A percentile compares a stretch with the other conserved stretches of the same genome.
These are phyloP conservation scores for Callinectes sapidus DNA, from an alignment of 2,888 invertebrate genomes.

Conservation along the genomic window DNA sequence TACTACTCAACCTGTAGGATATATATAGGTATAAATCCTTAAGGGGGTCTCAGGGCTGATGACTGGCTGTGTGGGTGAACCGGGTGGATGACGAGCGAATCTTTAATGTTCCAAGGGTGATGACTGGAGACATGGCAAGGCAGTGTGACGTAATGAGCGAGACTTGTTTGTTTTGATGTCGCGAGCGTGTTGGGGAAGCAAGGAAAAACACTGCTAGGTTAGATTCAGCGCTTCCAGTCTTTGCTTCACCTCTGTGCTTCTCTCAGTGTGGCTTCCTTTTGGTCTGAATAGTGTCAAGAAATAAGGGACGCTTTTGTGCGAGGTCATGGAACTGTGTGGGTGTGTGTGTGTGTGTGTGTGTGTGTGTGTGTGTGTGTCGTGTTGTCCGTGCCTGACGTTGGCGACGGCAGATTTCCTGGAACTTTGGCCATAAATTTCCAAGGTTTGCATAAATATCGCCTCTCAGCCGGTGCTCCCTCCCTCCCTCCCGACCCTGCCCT, in stretches of 20 bases:
- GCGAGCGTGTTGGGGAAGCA: background rate
- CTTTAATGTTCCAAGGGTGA: background rate
- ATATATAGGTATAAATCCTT: background rate
- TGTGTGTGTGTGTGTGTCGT: conserved; percentile 43
- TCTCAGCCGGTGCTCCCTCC: background rate
- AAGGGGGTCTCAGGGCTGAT: background rate
- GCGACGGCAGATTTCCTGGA: conserved; percentile 11
- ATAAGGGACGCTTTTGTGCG: background rate
- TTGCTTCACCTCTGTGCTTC: too few relatives aligned
- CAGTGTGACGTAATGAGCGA: background rate
- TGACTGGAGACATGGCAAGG: background rate
- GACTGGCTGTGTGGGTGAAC: background rate
- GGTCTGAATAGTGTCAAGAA: background rate
- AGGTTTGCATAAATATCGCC: conserved; percentile 33
- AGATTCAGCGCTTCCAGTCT: too few relatives aligned
- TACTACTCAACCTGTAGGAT: too few relatives aligned
- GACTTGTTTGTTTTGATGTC: background rate
- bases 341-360: conserved; percentile 40
- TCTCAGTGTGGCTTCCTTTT: too few relatives aligned
- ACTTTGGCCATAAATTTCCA: conserved; percentile 31
- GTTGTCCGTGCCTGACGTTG: conserved; percentile 12
- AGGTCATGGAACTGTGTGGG: background rate
- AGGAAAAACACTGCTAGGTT: background rate
- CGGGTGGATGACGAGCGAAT: background rate
- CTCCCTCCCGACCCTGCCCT: background rate